Percentiles rank a stretch among this genome's conserved stretches.
Evolutionary conservation across 2,797 vertebrate species (phyloP).

Genomic region (Tangara arthus): DNA sequence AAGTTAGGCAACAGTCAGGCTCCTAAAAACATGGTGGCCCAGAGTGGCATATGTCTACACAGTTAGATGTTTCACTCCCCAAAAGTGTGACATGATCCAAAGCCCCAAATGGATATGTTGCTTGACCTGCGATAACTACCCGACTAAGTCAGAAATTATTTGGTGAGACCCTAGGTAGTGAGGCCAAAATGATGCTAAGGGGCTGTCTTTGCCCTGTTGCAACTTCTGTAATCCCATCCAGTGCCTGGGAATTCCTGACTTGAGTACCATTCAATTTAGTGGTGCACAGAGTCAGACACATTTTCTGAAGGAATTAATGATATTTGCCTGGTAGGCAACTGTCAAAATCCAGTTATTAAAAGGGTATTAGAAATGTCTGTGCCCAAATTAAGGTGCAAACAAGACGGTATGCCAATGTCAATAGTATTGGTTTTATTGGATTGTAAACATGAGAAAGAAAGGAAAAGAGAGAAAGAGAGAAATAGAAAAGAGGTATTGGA

Average conservation of each 20-base stretch:
- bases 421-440: neutral
- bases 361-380: neutral
- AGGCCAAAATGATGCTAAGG: neutral
- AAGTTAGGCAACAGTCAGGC: neutral
- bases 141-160: neutral
- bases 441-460: neutral
- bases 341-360: neutral
- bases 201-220: neutral
- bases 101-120: neutral
- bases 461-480: neutral
- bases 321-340: neutral
- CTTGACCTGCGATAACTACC: neutral
- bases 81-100: neutral
- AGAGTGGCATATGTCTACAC: neutral
- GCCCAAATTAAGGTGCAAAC: neutral
- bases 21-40: neutral
- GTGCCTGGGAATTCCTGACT: neutral
- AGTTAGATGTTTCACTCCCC: neutral
- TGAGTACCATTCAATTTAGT: neutral
- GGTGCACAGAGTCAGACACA: fast-evolving
- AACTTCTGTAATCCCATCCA: neutral
- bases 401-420: neutral
- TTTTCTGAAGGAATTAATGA: neutral
- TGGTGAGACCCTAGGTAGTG: neutral
- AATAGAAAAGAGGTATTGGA: neutral